phyloP scores from a whole-genome alignment of 37 sponge, comb jelly and placozoan species.

The Hexactinellida sp. region DNA sequence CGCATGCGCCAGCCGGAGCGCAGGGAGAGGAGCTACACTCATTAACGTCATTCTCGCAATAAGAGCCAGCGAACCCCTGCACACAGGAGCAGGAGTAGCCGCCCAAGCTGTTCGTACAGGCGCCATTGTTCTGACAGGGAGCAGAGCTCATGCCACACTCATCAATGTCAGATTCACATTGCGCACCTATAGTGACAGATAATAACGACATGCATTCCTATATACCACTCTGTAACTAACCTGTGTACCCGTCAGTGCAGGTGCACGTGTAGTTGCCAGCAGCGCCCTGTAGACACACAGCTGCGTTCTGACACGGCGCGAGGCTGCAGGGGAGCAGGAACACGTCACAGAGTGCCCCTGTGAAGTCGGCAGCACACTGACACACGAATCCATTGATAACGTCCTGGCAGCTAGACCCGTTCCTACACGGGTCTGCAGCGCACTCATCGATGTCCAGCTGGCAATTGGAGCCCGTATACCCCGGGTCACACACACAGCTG shows the following conservation, averaged over 20 bases:
- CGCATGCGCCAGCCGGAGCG: slow-evolving; percentile 16
- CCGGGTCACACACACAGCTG: slow-evolving; percentile 38
- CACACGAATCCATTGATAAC: slow-evolving; percentile 30
- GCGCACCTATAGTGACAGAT: not conserved
- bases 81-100: slow-evolving; percentile 15
- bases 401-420: slow-evolving; percentile 44
- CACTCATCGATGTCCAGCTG: slow-evolving; percentile 45
- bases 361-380: slow-evolving; percentile 32
- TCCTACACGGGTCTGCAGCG: slow-evolving; percentile 24
- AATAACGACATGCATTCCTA: too few species aligned
- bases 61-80: not conserved
- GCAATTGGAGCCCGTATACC: slow-evolving; percentile 37
- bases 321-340: slow-evolving; percentile 7
- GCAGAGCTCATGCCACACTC: not conserved
- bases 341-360: slow-evolving; percentile 31
- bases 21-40: slow-evolving; percentile 25
- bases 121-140: slow-evolving; percentile 26
- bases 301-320: slow-evolving; percentile 24
- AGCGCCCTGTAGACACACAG: not conserved
- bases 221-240: not conserved
- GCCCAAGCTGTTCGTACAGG: slow-evolving; percentile 14
- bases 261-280: slow-evolving; percentile 9
- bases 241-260: slow-evolving; percentile 1
- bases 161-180: slow-evolving; percentile 19
- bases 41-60: not conserved